These are phyloP conservation scores for Asobara japonica DNA, from an alignment of 1,140 invertebrate genomes.

Conservation along the genomic window DNA sequence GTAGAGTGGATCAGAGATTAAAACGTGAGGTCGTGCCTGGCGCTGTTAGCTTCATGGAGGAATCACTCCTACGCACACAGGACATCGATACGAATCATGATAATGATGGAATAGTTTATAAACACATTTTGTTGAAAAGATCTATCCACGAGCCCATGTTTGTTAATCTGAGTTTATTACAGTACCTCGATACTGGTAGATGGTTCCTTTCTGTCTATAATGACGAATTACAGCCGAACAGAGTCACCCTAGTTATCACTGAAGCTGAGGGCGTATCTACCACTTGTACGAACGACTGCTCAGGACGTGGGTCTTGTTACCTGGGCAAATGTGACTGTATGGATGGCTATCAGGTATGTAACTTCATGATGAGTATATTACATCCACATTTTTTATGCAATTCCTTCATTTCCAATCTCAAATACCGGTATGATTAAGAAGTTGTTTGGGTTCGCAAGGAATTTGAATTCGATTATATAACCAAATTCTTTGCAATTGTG, in stretches of 20 bases:
- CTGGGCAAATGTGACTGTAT: constrained; percentile 96
- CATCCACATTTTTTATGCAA: not conserved
- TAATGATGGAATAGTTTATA: constrained; percentile 34
- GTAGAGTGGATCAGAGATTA: constrained; percentile 79
- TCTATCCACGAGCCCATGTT: constrained; percentile 74
- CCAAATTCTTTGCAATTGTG: not conserved
- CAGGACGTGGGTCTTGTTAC: constrained; percentile 92
- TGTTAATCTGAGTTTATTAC: constrained; percentile 84
- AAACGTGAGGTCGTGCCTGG: constrained; percentile 63
- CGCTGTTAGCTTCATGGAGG: constrained; percentile 60
- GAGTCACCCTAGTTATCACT: constrained; percentile 81
- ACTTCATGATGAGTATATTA: too few species aligned
- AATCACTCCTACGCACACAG: constrained; percentile 57
- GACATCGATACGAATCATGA: constrained; percentile 37
- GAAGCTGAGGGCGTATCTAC: constrained; percentile 88
- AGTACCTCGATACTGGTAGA: constrained; percentile 90
- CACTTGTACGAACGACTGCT: constrained; percentile 94
- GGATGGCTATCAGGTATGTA: constrained; percentile 90
- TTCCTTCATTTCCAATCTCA: not conserved
- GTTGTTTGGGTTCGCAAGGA: not conserved
- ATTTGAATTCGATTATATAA: not conserved
- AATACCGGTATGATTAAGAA: not conserved
- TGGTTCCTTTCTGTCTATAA: constrained; percentile 98
- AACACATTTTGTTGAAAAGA: constrained; percentile 61
- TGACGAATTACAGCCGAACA: constrained; percentile 87